A percentile compares a stretch with the other conserved stretches of the same genome.
These are phyloP conservation scores for Styela clava DNA, from an alignment of 23 tunicate genomes.

Conservation along the genomic window DNA sequence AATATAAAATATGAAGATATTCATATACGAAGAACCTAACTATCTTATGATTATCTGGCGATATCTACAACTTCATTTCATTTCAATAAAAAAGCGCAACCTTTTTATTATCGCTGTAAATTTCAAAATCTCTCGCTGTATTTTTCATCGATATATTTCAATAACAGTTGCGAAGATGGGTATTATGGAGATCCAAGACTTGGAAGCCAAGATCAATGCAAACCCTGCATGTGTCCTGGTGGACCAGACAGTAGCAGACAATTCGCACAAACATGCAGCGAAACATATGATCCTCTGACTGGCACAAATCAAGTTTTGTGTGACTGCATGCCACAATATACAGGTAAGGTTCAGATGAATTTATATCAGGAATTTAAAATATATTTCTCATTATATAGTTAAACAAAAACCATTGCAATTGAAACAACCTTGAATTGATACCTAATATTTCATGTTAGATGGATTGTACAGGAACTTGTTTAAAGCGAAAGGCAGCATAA, in stretches of 20 bases:
- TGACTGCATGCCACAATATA: conserved; percentile 67
- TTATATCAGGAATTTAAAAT: neutral
- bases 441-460: too few relatives aligned
- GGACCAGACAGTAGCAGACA: conserved; percentile 88
- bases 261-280: conserved; percentile 73
- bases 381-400: neutral
- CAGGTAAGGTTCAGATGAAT: conserved; percentile 31
- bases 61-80: too few relatives aligned
- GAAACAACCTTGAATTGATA: neutral
- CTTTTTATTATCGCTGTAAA: too few relatives aligned
- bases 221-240: conserved; percentile 93
- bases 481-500: too few relatives aligned
- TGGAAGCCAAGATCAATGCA: conserved; percentile 84
- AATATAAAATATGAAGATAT: too few relatives aligned
- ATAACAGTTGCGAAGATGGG: conserved; percentile 73
- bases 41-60: too few relatives aligned
- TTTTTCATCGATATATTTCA: neutral
- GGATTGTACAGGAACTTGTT: too few relatives aligned
- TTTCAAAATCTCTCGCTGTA: too few relatives aligned
- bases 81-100: too few relatives aligned
- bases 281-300: conserved; percentile 36
- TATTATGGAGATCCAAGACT: conserved; percentile 90
- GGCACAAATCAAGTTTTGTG: conserved; percentile 55
- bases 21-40: too few relatives aligned
- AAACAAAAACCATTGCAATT: neutral